These are phyloP conservation scores for Nomada lathburiana DNA, from an alignment of 2,888 invertebrate genomes.

Conservation along the genomic window DNA sequence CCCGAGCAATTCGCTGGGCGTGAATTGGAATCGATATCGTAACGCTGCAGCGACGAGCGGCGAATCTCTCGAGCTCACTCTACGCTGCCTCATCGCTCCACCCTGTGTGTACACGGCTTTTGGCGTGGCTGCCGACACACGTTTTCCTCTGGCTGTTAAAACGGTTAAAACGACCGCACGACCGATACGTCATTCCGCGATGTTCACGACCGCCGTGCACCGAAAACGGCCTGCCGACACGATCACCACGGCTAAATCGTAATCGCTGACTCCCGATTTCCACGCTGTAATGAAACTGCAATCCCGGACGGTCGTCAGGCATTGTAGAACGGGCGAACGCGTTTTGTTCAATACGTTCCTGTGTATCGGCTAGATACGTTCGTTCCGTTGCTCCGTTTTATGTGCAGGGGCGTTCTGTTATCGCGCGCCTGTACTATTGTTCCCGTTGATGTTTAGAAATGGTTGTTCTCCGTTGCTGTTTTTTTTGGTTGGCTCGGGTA, in stretches of 20 bases:
- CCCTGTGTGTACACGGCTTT: constrained; percentile 67
- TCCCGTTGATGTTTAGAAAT: not conserved
- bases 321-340: constrained; percentile 23
- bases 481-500: not conserved
- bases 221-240: constrained; percentile 63
- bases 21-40: constrained; percentile 70
- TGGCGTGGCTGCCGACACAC: constrained; percentile 78
- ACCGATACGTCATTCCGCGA: constrained; percentile 79
- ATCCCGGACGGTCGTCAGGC: not conserved
- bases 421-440: not conserved
- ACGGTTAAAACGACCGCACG: constrained; percentile 80
- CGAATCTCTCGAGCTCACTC: constrained; percentile 36
- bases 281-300: constrained; percentile 60
- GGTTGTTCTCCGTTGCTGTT: not conserved
- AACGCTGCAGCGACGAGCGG: constrained; percentile 54
- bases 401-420: too few species aligned
- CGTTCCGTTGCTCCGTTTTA: not conserved
- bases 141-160: constrained; percentile 79
- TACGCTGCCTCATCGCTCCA: not conserved
- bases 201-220: constrained; percentile 67
- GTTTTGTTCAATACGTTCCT: constrained; percentile 9
- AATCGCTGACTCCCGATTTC: constrained; percentile 72
- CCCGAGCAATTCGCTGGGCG: constrained; percentile 41
- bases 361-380: not conserved
- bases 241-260: constrained; percentile 68